Base-by-base conservation (phyloP, 2,113 vertebrate species). In the Sinocyclocheilus rhinocerous region DNA sequence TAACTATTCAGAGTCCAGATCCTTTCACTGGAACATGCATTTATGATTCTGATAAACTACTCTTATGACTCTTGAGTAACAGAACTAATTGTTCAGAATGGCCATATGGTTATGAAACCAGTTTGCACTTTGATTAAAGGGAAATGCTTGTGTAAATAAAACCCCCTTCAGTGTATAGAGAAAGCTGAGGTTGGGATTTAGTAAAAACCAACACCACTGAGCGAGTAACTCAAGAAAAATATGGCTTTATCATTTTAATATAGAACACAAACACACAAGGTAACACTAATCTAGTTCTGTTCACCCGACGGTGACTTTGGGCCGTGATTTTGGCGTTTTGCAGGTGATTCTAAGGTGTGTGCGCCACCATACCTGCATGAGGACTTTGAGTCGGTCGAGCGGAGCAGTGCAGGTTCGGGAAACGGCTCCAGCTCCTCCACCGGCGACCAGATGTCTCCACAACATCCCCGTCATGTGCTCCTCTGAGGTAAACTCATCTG, bases 381-480 rank as follows among this genome's bases (percentile, higher is more conserved):
- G 95, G 57, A 99, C 98, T 93, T 99, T 99, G 45, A 99, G 94
- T 18, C 98, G 93, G 91, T 99, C 98, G 89, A 99, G 93, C 0
- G 98, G 98, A 0, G 98, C 98, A 0, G 98, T 99, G 85, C 97
- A 99, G 76, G 97, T 98, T 76, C 98, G 95, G 42, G 98, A 99
- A 63, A 96, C 97, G 0, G 97, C 97, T 5, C 98, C 98, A 0
- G 98, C 98, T 83, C 96, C 98, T 11, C 97, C 98, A 87, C 98
- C 98, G 0, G 98, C 97, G 85, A 99, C 98, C 45, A 99, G 95
- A 85, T 98, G 97, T 55, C 98, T 95, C 98, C 98, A 99, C 97
- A 96, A 97, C 97, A 98, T 97, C 26, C 98, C 98, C 0, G 96
- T 98, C 90, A 96, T 94, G 85, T 96, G 97, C 91, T 99, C 98